These are phyloP conservation scores for Verasper variegatus DNA, from an alignment of 2,113 vertebrate genomes.

Conservation along the genomic window DNA sequence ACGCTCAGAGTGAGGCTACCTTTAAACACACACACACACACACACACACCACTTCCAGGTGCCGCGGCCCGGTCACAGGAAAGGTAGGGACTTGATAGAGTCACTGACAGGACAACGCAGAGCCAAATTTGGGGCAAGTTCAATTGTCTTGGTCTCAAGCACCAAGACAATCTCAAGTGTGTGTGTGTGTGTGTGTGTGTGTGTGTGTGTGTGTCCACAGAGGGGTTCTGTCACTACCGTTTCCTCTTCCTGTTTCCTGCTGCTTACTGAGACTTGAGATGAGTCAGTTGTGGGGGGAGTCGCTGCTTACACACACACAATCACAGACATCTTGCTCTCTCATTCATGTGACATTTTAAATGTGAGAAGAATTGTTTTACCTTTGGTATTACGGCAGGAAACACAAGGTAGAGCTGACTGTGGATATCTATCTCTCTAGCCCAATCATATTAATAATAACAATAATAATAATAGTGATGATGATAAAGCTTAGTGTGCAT, in stretches of 20 bases:
- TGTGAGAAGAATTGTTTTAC: background rate
- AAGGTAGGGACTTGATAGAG: slow-evolving; percentile 3
- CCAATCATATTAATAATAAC: no score
- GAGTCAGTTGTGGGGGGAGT: slow-evolving; percentile 54
- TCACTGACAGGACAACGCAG: slow-evolving; percentile 10
- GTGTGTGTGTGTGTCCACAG: background rate
- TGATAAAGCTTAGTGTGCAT: no score
- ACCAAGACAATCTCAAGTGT: no score
- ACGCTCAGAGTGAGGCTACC: slow-evolving; percentile 32
- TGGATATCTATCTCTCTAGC: no score
- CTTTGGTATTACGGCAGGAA: background rate
- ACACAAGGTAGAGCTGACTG: no score
- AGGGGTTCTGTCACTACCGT: slow-evolving; percentile 42
- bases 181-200: background rate
- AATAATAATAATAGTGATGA: no score
- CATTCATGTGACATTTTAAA: background rate
- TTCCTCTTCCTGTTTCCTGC: slow-evolving; percentile 79
- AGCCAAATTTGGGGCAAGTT: slow-evolving; percentile 29
- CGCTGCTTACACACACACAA: background rate
- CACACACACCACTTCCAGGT: slow-evolving; percentile 22
- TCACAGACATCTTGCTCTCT: background rate
- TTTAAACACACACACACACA: slow-evolving; percentile 45
- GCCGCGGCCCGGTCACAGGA: slow-evolving; percentile 43
- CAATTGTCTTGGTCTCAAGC: slow-evolving; percentile 6
- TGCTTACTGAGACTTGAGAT: slow-evolving; percentile 57